Conservation (phyloP, 2,797 vertebrate genomes). For the Denticeps clupeoides region DNA sequence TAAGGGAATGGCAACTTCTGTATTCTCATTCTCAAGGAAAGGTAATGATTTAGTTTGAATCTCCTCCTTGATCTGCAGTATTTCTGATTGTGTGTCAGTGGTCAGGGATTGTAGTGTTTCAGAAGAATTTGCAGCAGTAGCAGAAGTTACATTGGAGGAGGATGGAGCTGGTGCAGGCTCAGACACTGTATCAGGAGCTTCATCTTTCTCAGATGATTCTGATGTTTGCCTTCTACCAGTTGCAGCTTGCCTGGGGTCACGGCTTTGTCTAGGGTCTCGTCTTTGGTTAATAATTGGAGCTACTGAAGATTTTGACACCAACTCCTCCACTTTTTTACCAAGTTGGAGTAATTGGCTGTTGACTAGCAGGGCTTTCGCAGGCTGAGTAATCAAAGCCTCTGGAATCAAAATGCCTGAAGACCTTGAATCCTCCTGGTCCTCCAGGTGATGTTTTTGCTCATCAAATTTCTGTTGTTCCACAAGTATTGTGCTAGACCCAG, state of each 20-base stretch:
- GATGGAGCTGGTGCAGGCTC: background rate
- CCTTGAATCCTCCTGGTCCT: slow-evolving; percentile 70
- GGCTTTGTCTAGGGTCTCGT: slow-evolving; percentile 73
- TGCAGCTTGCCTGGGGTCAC: slow-evolving; percentile 75
- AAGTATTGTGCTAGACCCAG: slow-evolving; percentile 41
- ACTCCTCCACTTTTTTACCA: slow-evolving; percentile 65
- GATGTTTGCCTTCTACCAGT: slow-evolving; percentile 41
- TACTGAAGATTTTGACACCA: slow-evolving; percentile 50
- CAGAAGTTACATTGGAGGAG: too few species aligned
- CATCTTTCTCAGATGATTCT: slow-evolving; percentile 45
- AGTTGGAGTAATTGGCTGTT: slow-evolving; percentile 69
- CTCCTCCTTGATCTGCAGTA: slow-evolving; percentile 28
- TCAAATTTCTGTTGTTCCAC: slow-evolving; percentile 76
- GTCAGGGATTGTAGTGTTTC: slow-evolving; percentile 5
- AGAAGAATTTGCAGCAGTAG: slow-evolving; percentile 23
- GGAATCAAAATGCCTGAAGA: slow-evolving; percentile 60
- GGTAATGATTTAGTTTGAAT: slow-evolving; percentile 43
- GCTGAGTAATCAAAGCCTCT: slow-evolving; percentile 68
- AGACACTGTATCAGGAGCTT: slow-evolving; percentile 8
- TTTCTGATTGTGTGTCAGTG: slow-evolving; percentile 20
- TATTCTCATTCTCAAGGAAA: slow-evolving; percentile 44
- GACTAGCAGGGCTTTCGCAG: slow-evolving; percentile 60
- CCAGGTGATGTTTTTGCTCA: slow-evolving; percentile 67
- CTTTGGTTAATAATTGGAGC: slow-evolving; percentile 61
- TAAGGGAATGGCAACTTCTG: slow-evolving; percentile 61